Percentiles rank a stretch among this genome's conserved stretches.
These are phyloP conservation scores for Macrocentrus cingulum DNA, from an alignment of 1,140 invertebrate genomes.

Conservation along the genomic window DNA sequence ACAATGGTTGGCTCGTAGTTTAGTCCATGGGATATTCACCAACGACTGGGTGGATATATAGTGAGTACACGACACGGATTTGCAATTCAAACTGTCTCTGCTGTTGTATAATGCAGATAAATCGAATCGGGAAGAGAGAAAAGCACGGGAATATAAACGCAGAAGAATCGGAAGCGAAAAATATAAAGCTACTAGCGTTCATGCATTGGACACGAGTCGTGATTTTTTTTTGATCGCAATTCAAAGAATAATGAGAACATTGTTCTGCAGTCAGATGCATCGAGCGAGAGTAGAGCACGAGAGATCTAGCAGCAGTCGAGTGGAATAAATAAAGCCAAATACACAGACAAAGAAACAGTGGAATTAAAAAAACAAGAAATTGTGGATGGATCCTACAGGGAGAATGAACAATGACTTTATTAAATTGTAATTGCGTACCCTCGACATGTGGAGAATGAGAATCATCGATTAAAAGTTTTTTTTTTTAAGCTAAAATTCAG, in stretches of 20 bases:
- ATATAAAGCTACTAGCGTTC: constrained; percentile 17
- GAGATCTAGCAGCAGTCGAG: neutral
- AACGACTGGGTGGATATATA: constrained; percentile 24
- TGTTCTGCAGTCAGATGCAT: constrained; percentile 41
- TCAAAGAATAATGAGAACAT: constrained; percentile 51
- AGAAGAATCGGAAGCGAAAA: constrained; percentile 12
- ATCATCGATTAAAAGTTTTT: neutral
- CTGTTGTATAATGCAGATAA: constrained; percentile 46
- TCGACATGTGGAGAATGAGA: constrained; percentile 9
- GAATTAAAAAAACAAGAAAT: constrained; percentile 14
- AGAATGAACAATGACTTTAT: constrained; percentile 30
- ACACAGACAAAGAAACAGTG: neutral
- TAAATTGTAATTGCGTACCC: constrained; percentile 6
- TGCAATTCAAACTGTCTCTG: constrained; percentile 50
- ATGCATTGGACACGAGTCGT: constrained; percentile 42
- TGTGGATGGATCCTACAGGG: constrained; percentile 15
- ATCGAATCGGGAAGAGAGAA: constrained; percentile 27
- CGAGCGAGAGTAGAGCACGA: constrained; percentile 7
- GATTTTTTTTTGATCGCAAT: constrained; percentile 35
- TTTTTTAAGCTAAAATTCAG: no score
- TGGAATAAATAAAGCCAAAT: constrained; percentile 14
- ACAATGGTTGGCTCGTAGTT: constrained; percentile 35
- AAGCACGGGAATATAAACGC: neutral
- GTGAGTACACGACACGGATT: constrained; percentile 46
- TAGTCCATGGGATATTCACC: constrained; percentile 8